Conservation (phyloP, 2,797 vertebrate species). For the Monodelphis domestica region DNA sequence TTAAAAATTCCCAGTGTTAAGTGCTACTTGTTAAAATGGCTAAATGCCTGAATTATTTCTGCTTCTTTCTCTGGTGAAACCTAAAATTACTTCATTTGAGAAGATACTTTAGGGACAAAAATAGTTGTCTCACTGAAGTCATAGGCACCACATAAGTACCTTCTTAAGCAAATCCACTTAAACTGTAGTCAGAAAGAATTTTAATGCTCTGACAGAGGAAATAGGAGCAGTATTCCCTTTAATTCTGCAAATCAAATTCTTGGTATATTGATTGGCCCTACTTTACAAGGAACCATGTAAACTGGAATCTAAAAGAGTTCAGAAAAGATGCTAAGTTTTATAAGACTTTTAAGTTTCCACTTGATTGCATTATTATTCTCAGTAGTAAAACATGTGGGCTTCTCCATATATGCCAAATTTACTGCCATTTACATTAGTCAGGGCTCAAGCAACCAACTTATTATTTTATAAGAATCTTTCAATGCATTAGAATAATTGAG, state of each 20-base stretch:
- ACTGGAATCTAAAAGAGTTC: background rate
- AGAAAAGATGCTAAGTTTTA: background rate
- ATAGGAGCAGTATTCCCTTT: background rate
- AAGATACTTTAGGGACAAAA: background rate
- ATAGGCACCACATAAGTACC: background rate
- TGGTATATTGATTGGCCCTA: background rate
- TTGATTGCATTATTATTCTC: background rate
- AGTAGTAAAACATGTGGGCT: too few relatives aligned
- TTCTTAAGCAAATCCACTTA: background rate
- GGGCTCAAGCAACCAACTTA: too few relatives aligned
- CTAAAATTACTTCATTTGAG: background rate
- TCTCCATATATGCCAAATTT: too few relatives aligned
- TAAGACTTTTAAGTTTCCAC: background rate
- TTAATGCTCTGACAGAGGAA: background rate
- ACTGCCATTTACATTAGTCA: too few relatives aligned
- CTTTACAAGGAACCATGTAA: conserved; percentile 4
- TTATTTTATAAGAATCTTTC: too few relatives aligned
- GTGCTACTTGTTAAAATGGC: background rate
- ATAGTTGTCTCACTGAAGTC: background rate
- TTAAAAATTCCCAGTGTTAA: background rate
- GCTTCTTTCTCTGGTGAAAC: background rate
- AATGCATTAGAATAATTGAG: background rate
- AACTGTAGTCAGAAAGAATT: background rate
- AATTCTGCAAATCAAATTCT: background rate
- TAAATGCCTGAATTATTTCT: background rate